Evolutionary conservation across 2,888 invertebrate genomes (phyloP).

Genomic region (Napeogenes sylphis): DNA sequence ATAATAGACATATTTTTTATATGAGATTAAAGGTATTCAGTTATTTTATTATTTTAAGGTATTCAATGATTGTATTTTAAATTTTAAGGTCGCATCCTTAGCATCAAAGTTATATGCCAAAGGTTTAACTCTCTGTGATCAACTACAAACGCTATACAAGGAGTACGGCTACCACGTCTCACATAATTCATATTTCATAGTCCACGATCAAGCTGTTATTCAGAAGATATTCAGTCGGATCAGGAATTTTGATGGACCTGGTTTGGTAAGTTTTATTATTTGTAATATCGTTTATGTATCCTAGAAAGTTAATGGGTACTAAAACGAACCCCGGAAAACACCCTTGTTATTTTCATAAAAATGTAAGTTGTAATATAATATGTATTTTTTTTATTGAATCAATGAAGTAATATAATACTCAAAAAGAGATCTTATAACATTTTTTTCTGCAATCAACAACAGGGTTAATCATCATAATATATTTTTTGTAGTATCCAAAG

Average conservation of each 20-base stretch:
- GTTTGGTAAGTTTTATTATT: slow-evolving; percentile 71
- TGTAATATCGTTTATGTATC: not conserved
- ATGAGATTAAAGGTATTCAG: too few relatives aligned
- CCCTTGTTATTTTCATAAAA: too few relatives aligned
- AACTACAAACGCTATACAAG: slow-evolving; percentile 86
- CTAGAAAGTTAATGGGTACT: not conserved
- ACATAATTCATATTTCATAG: slow-evolving; percentile 93
- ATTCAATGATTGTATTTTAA: too few relatives aligned
- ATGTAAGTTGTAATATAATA: too few relatives aligned
- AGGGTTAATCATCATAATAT: too few relatives aligned
- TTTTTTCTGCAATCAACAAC: too few relatives aligned
- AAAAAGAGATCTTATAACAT: too few relatives aligned
- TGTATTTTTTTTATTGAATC: too few relatives aligned
- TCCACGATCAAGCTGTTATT: slow-evolving; percentile 84
- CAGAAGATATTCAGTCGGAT: slow-evolving; percentile 88
- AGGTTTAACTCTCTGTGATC: slow-evolving; percentile 76
- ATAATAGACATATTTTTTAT: too few relatives aligned
- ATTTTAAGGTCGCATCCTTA: slow-evolving; percentile 58
- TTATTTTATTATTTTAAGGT: too few relatives aligned
- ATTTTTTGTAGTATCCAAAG: slow-evolving; percentile 81
- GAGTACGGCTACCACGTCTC: slow-evolving; percentile 94
- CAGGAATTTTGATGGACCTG: slow-evolving; percentile 82
- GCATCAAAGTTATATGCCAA: slow-evolving; percentile 79
- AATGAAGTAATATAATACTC: too few relatives aligned
- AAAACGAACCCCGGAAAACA: not conserved